phyloP scores from a whole-genome alignment of 2,888 invertebrate species.

The Lampropteryx suffumata region DNA sequence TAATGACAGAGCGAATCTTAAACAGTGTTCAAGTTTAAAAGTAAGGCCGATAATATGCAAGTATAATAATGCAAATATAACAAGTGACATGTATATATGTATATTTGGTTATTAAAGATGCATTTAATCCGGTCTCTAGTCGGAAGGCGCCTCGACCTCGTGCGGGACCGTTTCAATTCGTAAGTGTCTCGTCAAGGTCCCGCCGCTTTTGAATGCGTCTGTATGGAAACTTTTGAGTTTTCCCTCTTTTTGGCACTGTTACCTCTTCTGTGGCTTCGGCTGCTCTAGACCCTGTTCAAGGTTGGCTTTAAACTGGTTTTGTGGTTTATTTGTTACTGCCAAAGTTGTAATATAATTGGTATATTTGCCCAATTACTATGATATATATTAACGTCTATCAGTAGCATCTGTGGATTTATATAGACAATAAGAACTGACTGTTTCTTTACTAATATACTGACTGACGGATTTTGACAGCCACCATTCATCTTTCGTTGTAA shows the following conservation, averaged over 20 bases:
- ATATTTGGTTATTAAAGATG: not conserved
- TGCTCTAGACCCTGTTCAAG: constrained; percentile 24
- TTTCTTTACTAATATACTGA: too few relatives aligned
- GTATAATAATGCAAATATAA: too few relatives aligned
- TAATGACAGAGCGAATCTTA: too few relatives aligned
- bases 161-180: constrained; percentile 61
- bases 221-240: constrained; percentile 56
- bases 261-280: not conserved
- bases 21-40: too few relatives aligned
- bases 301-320: constrained; percentile 3
- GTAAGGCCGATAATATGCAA: too few relatives aligned
- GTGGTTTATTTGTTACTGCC: constrained; percentile 4
- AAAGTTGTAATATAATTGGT: not conserved
- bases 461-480: too few relatives aligned
- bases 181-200: constrained; percentile 66
- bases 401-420: too few relatives aligned
- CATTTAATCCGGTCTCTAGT: constrained; percentile 16
- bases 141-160: constrained; percentile 59
- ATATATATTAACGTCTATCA: too few relatives aligned
- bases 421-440: too few relatives aligned
- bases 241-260: constrained; percentile 37
- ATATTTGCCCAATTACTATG: too few relatives aligned
- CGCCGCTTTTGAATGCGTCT: constrained; percentile 43
- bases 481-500: too few relatives aligned
- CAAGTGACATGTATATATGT: too few relatives aligned